Evolutionary conservation across 1,140 invertebrate species (phyloP).

Genomic region (Phthorimaea operculella): DNA sequence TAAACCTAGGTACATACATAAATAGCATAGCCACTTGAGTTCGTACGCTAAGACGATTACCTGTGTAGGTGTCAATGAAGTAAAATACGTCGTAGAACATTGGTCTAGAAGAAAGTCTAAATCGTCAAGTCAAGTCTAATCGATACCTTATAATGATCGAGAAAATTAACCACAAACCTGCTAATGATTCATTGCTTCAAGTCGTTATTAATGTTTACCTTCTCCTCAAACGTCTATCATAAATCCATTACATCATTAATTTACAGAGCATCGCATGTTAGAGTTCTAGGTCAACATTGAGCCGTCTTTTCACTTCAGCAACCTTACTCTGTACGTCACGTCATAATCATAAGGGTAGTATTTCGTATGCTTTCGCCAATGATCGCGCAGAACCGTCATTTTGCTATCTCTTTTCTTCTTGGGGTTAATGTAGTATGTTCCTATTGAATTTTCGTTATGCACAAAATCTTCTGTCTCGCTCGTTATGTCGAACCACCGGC

Average conservation of each 20-base stretch:
- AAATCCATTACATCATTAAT: background rate
- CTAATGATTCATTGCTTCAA: background rate
- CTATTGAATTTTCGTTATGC: background rate
- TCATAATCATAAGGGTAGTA: conserved; percentile 24
- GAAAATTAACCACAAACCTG: background rate
- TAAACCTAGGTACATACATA: too few species aligned
- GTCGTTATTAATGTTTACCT: background rate
- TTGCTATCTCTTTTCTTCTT: conserved; percentile 27
- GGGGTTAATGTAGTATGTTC: background rate
- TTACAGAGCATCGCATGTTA: background rate
- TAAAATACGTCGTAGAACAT: too few species aligned
- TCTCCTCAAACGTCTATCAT: background rate
- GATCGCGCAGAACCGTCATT: conserved; percentile 23
- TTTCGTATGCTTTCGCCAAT: conserved; percentile 25
- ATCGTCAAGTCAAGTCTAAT: too few species aligned
- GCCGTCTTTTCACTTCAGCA: background rate
- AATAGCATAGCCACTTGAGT: too few species aligned
- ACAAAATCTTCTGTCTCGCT: background rate
- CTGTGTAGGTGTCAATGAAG: too few species aligned
- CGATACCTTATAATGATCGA: too few species aligned
- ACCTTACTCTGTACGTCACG: conserved; percentile 8
- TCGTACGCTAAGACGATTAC: too few species aligned
- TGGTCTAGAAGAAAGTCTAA: too few species aligned
- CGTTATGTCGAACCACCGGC: conserved; percentile 4
- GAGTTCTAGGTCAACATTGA: background rate